These are phyloP conservation scores for Poeciliopsis gracilis DNA, from an alignment of 2,797 vertebrate genomes.

Conservation along the genomic window DNA sequence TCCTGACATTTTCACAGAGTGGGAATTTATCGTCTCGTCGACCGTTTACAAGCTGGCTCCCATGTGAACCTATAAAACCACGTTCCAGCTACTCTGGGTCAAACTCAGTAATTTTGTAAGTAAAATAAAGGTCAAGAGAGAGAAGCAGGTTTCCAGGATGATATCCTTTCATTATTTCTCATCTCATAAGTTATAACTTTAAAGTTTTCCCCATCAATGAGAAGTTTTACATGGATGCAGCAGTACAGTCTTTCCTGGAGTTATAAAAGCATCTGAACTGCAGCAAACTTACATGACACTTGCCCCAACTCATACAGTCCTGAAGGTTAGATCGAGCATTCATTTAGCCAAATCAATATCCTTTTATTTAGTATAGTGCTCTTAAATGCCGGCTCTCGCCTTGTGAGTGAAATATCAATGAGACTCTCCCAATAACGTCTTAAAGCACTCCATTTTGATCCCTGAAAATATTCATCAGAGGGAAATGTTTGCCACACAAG, in stretches of 20 bases:
- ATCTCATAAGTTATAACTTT: conserved; percentile 46
- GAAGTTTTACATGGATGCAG: conserved; percentile 13
- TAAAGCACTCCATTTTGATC: conserved; percentile 55
- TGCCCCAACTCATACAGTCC: conserved; percentile 47
- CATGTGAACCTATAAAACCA: conserved; percentile 66
- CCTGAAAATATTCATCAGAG: conserved; percentile 62
- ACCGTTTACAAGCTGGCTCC: conserved; percentile 67
- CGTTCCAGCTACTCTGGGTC: conserved; percentile 56
- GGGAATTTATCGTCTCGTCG: conserved; percentile 74
- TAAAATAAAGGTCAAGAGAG: conserved; percentile 66
- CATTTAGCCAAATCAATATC: conserved; percentile 65
- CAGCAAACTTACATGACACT: conserved; percentile 46
- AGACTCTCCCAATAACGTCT: conserved; percentile 50
- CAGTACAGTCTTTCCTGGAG: background rate
- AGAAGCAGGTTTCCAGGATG: conserved; percentile 57
- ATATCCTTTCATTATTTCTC: conserved; percentile 43
- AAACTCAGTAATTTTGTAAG: conserved; percentile 77
- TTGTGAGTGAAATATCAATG: conserved; percentile 61
- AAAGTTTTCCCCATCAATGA: conserved; percentile 39
- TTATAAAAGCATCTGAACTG: conserved; percentile 40
- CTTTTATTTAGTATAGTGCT: conserved; percentile 70
- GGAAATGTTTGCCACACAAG: conserved; percentile 54
- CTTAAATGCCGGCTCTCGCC: conserved; percentile 60
- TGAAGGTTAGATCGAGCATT: conserved; percentile 62
- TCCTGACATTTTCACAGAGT: conserved; percentile 72